These are phyloP conservation scores for Nibea coibor DNA, from an alignment of 2,113 vertebrate species.

Conservation along the genomic window DNA sequence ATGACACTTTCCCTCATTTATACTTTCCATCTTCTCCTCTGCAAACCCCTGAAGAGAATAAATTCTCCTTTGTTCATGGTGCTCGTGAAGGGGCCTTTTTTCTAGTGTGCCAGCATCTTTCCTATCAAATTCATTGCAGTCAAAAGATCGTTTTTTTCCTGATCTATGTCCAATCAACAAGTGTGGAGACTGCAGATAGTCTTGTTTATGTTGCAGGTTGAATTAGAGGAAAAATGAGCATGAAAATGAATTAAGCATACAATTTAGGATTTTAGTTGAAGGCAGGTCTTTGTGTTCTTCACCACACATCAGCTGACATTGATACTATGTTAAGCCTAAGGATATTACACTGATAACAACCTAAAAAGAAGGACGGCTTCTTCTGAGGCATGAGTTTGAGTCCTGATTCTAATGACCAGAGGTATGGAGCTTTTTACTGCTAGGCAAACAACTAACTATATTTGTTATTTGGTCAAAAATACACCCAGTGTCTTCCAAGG, in stretches of 20 bases:
- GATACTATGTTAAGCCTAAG: conserved; percentile 51
- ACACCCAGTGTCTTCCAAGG: not conserved
- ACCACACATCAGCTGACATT: conserved; percentile 70
- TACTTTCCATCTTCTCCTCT: conserved; percentile 39
- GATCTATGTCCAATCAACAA: conserved; percentile 63
- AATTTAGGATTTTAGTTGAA: conserved; percentile 67
- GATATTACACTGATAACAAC: conserved; percentile 60
- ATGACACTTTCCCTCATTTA: conserved; percentile 70
- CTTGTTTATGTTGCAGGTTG: conserved; percentile 47
- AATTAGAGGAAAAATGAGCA: conserved; percentile 58
- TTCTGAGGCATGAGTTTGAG: conserved; percentile 27
- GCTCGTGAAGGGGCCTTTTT: conserved; percentile 47
- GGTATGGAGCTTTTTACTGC: conserved; percentile 28
- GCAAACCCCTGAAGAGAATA: conserved; percentile 54
- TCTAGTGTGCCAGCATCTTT: conserved; percentile 36
- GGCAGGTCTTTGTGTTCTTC: conserved; percentile 60
- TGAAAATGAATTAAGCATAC: conserved; percentile 72
- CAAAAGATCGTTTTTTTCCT: conserved; percentile 24
- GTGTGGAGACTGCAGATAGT: conserved; percentile 42
- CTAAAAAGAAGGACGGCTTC: conserved; percentile 19
- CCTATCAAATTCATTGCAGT: conserved; percentile 55
- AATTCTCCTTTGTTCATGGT: conserved; percentile 58
- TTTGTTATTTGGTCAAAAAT: conserved; percentile 20
- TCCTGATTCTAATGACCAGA: conserved; percentile 42
- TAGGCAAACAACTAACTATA: conserved; percentile 8